These are phyloP conservation scores for Lemur catta DNA, from an alignment of 2,797 vertebrate species.

Conservation along the genomic window DNA sequence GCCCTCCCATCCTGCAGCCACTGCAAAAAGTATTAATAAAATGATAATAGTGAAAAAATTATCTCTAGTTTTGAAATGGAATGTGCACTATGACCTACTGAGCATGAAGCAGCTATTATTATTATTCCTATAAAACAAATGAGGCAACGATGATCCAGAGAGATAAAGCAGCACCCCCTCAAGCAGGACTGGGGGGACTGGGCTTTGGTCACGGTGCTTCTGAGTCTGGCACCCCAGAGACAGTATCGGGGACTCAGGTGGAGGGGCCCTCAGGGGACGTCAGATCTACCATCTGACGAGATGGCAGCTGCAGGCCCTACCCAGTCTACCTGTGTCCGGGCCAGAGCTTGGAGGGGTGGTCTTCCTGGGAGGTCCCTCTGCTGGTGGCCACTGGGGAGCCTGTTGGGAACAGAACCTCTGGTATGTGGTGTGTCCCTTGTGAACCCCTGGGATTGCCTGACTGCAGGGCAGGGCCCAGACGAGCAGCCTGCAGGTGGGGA, in stretches of 20 bases:
- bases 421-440: too few species aligned
- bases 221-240: not conserved
- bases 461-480: not conserved
- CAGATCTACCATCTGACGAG: not conserved
- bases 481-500: not conserved
- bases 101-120: not conserved
- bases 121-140: not conserved
- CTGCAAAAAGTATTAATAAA: not conserved
- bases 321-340: not conserved
- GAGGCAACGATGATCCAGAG: not conserved
- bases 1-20: not conserved
- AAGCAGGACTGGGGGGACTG: not conserved
- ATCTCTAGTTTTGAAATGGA: not conserved
- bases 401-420: not conserved
- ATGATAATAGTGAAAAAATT: not conserved
- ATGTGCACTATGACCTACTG: not conserved
- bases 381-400: not conserved
- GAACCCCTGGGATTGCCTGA: not conserved
- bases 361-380: not conserved
- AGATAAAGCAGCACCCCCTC: not conserved
- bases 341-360: not conserved
- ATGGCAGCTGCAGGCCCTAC: too few species aligned
- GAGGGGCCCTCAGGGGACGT: not conserved
- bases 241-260: rapidly evolving
- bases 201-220: not conserved